Evolutionary conservation across 2,113 vertebrate species (phyloP).

Genomic region (Bujurquina vittata): DNA sequence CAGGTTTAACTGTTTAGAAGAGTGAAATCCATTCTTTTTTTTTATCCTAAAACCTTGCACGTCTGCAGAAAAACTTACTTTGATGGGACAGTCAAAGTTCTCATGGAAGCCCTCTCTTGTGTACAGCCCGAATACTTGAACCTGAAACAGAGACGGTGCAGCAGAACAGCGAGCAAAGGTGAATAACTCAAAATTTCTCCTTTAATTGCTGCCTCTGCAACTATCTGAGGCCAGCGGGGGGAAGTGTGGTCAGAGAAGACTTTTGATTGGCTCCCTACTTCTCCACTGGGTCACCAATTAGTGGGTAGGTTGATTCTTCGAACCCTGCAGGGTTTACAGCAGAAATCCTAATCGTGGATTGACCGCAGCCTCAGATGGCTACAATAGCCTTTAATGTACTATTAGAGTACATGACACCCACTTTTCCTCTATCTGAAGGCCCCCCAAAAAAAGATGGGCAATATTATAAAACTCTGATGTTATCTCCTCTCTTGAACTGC

Average conservation of each 20-base stretch:
- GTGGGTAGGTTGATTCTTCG: slow-evolving; percentile 74
- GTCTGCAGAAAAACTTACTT: slow-evolving; percentile 83
- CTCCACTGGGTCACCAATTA: slow-evolving; percentile 81
- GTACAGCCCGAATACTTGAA: slow-evolving; percentile 96
- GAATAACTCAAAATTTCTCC: slow-evolving; percentile 60
- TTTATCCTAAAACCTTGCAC: background rate
- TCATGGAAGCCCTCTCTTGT: slow-evolving; percentile 96
- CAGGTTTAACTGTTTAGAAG: background rate
- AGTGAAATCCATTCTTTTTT: background rate
- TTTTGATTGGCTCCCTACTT: slow-evolving; percentile 72
- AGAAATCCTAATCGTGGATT: slow-evolving; percentile 69
- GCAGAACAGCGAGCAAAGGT: slow-evolving; percentile 51
- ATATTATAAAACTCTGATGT: slow-evolving; percentile 52
- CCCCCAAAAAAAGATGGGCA: slow-evolving; percentile 24
- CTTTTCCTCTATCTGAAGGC: slow-evolving; percentile 12
- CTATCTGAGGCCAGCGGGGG: slow-evolving; percentile 62
- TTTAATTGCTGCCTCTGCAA: slow-evolving; percentile 78
- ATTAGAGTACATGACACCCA: slow-evolving; percentile 41
- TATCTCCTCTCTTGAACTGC: slow-evolving; percentile 46
- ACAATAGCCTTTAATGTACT: slow-evolving; percentile 63
- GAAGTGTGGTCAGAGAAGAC: slow-evolving; percentile 50
- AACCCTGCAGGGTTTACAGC: slow-evolving; percentile 72
- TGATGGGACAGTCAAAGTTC: slow-evolving; percentile 97
- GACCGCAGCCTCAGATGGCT: slow-evolving; percentile 53
- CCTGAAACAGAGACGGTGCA: slow-evolving; percentile 78